Conservation (phyloP, 2,888 invertebrate genomes). For the Unio delphinus region DNA sequence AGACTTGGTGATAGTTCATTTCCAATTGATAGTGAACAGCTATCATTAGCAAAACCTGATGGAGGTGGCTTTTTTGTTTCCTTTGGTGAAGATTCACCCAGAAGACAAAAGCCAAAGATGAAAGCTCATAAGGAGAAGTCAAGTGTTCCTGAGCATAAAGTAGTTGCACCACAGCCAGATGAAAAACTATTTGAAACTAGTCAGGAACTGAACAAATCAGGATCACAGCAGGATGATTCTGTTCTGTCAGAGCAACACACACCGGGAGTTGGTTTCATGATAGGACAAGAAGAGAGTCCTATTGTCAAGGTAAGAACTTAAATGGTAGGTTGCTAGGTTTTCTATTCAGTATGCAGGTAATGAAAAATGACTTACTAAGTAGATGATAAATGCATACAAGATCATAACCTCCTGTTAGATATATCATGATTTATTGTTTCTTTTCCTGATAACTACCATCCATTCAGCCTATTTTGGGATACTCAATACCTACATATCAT, state of each 20-base stretch:
- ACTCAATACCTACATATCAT: too few relatives aligned
- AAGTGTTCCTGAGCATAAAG: conserved; percentile 3
- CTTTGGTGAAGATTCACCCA: conserved; percentile 82
- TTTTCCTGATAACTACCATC: too few relatives aligned
- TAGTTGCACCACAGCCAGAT: conserved; percentile 4
- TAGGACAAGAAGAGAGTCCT: conserved; percentile 77
- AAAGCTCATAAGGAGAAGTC: background rate
- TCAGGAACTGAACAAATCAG: conserved; percentile 7
- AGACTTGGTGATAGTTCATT: background rate
- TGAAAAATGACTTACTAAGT: too few relatives aligned
- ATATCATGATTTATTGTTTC: too few relatives aligned
- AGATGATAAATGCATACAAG: too few relatives aligned
- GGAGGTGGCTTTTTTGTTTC: conserved; percentile 86
- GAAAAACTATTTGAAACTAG: background rate
- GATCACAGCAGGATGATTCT: background rate
- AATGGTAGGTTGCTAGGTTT: background rate
- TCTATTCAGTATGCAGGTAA: too few relatives aligned
- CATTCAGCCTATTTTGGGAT: too few relatives aligned
- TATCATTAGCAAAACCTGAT: conserved; percentile 5
- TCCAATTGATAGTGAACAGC: background rate
- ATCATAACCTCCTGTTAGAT: too few relatives aligned
- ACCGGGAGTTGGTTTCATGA: conserved; percentile 74
- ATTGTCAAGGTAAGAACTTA: conserved; percentile 30
- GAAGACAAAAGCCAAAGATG: conserved; percentile 81
- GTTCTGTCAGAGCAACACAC: conserved; percentile 14